A percentile compares a stretch with the other conserved stretches of the same genome.
Conservation (phyloP, 1,140 invertebrate genomes). For the Ectropis grisescens region DNA sequence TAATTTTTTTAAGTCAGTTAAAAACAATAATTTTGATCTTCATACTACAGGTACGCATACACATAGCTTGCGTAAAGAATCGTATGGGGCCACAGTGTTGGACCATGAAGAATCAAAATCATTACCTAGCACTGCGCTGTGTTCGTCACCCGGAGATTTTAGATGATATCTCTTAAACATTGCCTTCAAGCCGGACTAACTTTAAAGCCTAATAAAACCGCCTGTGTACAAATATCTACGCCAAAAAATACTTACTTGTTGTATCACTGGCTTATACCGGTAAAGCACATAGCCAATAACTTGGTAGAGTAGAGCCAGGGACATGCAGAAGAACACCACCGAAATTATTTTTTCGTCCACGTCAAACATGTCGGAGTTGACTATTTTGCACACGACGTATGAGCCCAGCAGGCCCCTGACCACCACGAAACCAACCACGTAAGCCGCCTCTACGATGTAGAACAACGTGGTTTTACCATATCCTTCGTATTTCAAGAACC, state of each 20-base stretch:
- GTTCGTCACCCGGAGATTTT: too few species aligned
- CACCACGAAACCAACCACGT: constrained; percentile 32
- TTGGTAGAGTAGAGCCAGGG: constrained; percentile 39
- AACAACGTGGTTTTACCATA: constrained; percentile 29
- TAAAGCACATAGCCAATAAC: constrained; percentile 45
- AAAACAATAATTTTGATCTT: too few species aligned
- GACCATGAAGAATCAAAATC: too few species aligned
- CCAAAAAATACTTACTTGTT: constrained; percentile 29
- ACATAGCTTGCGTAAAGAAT: too few species aligned
- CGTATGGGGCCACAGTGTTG: too few species aligned
- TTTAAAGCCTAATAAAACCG: too few species aligned
- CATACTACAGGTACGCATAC: too few species aligned
- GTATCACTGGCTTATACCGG: constrained; percentile 45
- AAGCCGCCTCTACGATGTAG: constrained; percentile 34
- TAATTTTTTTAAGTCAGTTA: too few species aligned
- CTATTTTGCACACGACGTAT: constrained; percentile 33
- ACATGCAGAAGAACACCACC: constrained; percentile 36
- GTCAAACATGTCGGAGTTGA: constrained; percentile 34
- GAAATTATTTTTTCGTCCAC: constrained; percentile 41
- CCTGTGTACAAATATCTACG: too few species aligned
- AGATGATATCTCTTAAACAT: too few species aligned
- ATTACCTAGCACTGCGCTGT: too few species aligned
- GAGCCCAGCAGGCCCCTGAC: constrained; percentile 41
- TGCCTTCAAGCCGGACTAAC: too few species aligned
- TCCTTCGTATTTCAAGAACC: constrained; percentile 44